phyloP scores from a whole-genome alignment of 1,140 invertebrate genomes.

The Macrobrachium nipponense region DNA sequence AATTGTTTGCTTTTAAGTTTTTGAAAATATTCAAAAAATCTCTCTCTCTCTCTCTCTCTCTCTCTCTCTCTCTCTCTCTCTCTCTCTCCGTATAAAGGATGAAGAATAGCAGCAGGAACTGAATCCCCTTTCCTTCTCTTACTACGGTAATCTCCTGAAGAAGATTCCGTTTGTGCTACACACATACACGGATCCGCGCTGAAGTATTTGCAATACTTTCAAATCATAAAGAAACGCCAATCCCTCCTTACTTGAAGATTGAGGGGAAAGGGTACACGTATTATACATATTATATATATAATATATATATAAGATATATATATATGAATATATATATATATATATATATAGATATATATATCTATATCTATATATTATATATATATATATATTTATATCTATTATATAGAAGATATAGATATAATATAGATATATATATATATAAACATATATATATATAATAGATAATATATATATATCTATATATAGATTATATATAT shows the following conservation, averaged over 20 bases:
- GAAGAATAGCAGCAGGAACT: too few relatives aligned
- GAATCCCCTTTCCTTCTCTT: too few relatives aligned
- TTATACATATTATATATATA: not conserved
- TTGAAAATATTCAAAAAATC: too few relatives aligned
- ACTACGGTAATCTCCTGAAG: too few relatives aligned
- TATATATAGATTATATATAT: constrained; percentile 3
- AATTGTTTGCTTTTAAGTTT: too few relatives aligned
- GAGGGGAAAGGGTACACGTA: too few relatives aligned
- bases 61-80: too few relatives aligned
- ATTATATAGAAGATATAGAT: not conserved
- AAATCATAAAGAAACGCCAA: not conserved
- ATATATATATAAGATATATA: constrained; percentile 10
- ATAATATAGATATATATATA: constrained; percentile 1
- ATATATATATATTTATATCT: not conserved
- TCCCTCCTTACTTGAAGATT: not conserved
- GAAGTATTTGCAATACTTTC: too few relatives aligned
- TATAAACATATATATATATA: not conserved
- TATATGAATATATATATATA: not conserved
- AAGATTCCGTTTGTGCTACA: too few relatives aligned
- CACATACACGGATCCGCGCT: too few relatives aligned
- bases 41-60: too few relatives aligned
- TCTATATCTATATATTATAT: not conserved
- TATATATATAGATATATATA: not conserved
- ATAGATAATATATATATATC: not conserved
- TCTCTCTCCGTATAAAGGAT: too few relatives aligned